Evolutionary conservation across 2,888 invertebrate genomes (phyloP), one percentile per base, ranked within the genome.

Genomic region (Orchesella flavescens): DNA sequence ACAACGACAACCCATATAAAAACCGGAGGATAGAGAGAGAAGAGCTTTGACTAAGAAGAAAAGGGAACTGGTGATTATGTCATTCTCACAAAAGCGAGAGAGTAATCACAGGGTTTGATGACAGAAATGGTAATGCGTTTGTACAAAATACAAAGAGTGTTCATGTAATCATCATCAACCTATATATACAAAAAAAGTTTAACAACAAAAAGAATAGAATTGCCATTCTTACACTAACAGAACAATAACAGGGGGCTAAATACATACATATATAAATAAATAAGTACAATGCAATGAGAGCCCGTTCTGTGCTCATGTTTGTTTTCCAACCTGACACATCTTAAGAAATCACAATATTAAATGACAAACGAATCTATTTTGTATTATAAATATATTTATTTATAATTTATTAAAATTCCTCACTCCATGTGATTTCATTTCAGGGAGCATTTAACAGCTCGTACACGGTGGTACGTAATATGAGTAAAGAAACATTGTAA

Each of bases 61-160:
- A n/a, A 17, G 43, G 24, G 55, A 71, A 57, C 55, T 15, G n/a
- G 55, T 57, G 71, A 75, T 63, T 63, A 59, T 75, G 65, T 75
- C 55, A 78, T 78, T 34, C 34, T 65, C 75, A 78, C 24, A 44
- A 55, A 34, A 78, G 59, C 59, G 9, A 12, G 55, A 44, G 63
- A 61, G 61, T 78, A 78, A 78, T 78, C 53, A 78, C 61, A n/a
- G 71, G 78, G 78, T 69, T 78, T 71, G 69, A 43, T 78, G 78
- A 78, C 78, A 78, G 59, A 24, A 63, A 44, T 34, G 57, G 57
- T 55, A 71, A 71, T 57, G 34, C 34, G 34, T 34, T 34, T 34
- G 34, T 34, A 68, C 46, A 59, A 49, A 44, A 49, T 49, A n/a
- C 49, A 49, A 15, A 49, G 49, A 15, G 2, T 49, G 5, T n/a